phyloP scores from a whole-genome alignment of 2,888 invertebrate species.

The Formica aserva region DNA sequence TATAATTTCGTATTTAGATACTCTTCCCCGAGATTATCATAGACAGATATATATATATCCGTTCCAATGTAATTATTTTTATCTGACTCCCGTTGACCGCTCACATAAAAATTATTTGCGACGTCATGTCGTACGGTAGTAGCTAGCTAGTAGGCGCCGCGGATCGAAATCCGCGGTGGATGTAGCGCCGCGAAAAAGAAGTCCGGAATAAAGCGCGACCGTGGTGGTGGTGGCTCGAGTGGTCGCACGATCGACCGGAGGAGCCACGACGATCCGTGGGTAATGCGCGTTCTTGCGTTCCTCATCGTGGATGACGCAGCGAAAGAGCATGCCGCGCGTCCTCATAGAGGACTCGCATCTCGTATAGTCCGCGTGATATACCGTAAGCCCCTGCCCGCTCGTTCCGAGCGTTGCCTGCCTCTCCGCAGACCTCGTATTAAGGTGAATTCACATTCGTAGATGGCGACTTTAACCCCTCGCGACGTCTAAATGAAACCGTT shows the following conservation, averaged over 20 bases:
- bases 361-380: constrained; percentile 64
- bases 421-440: constrained; percentile 61
- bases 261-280: constrained; percentile 70
- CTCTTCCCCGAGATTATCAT: too few relatives aligned
- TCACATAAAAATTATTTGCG: constrained; percentile 42
- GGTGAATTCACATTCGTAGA: constrained; percentile 70
- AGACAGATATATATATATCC: background rate
- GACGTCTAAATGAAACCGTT: constrained; percentile 47
- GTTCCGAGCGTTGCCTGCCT: constrained; percentile 24
- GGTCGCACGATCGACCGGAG: constrained; percentile 71
- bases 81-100: background rate
- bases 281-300: constrained; percentile 77
- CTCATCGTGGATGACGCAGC: constrained; percentile 79
- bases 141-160: constrained; percentile 4
- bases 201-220: constrained; percentile 23
- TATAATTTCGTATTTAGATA: too few relatives aligned
- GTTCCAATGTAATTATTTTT: background rate
- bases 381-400: constrained; percentile 53
- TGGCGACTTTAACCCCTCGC: constrained; percentile 66
- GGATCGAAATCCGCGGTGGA: constrained; percentile 49
- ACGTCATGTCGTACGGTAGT: constrained; percentile 13
- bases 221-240: constrained; percentile 68
- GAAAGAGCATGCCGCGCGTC: constrained; percentile 73
- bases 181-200: constrained; percentile 35
- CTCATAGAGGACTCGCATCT: constrained; percentile 62